Conservation (phyloP, 2,888 invertebrate species). For the Melikaiella ostensackeni region DNA sequence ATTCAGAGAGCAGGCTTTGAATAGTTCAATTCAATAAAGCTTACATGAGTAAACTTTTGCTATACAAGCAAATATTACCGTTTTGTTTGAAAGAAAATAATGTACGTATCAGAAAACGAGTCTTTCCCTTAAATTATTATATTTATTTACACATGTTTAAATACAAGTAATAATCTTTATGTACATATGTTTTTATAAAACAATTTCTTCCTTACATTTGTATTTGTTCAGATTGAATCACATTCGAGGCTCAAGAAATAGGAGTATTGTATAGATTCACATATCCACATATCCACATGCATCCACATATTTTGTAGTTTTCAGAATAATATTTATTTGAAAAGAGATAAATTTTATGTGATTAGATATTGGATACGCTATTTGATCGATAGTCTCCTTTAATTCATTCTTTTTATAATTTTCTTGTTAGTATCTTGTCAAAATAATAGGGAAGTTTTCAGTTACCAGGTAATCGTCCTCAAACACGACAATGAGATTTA, state of each 20-base stretch:
- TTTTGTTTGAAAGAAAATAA: background rate
- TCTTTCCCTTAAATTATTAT: background rate
- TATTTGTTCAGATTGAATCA: background rate
- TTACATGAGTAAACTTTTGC: slow-evolving; percentile 15
- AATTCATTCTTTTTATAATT: background rate
- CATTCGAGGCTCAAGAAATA: background rate
- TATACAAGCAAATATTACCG: slow-evolving; percentile 17
- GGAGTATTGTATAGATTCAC: background rate
- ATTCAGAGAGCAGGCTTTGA: slow-evolving; percentile 72
- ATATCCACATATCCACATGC: too few relatives aligned
- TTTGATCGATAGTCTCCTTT: background rate
- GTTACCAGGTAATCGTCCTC: slow-evolving; percentile 95
- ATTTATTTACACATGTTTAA: background rate
- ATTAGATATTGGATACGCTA: background rate
- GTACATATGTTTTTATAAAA: background rate
- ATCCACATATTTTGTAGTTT: background rate
- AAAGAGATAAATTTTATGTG: background rate
- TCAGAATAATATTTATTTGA: background rate
- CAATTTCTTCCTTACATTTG: background rate
- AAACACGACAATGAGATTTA: slow-evolving; percentile 94
- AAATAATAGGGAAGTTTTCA: slow-evolving; percentile 93
- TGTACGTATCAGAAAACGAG: background rate
- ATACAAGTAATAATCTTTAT: background rate
- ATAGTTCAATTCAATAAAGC: slow-evolving; percentile 47
- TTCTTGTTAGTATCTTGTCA: slow-evolving; percentile 77